Base-by-base conservation (phyloP, 2,113 vertebrate genomes). In the Ammospiza nelsoni region DNA sequence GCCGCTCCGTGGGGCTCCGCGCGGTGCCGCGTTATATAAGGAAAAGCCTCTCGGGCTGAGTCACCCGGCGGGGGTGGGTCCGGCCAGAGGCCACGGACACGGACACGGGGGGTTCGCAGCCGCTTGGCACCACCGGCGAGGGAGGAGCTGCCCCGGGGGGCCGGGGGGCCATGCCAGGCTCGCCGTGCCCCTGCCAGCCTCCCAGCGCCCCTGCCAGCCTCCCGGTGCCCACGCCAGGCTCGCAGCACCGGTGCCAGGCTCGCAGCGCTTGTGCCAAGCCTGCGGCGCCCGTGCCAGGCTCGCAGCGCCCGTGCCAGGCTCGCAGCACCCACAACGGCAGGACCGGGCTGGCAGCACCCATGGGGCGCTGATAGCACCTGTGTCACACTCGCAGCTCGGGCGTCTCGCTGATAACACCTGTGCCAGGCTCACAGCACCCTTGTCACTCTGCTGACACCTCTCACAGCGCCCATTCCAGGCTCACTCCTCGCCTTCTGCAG, bases 41-140 rank as follows among this genome's bases (percentile, higher is more conserved):
- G 94, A 90, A 84, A 72, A 51, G 91, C 92, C 82, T 74, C 37
- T 21, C 52, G 9, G 91, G 96, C 96, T 96, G 94, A 95, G 92
- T 95, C 96, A 95, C 88, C 84, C 72, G 23, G 69, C n/a, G 85
- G 96, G 96, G 96, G 96, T 94, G 96, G 96, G 92, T 94, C 96
- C 83, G 92, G 86, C 92, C 96, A 96, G 96, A 95, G 92, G 93
- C 82, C 95, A 94, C 89, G 71, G 89, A 61, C 89, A 91, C 82
- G 75, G 89, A 54, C 89, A 91, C 66, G 81, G 94, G 95, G 92
- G 68, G 81, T 92, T 94, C 31, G 22, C 91, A 85, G 85, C 78
- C 71, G 35, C 49, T 44, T 93, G 94, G 93, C 91, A 92, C 91
- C 71, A 63, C 74, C 25, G 23, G 88, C 12, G 85, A 94, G 91